Evolutionary conservation across 2,888 invertebrate species (phyloP).

Genomic region (Eumerus sabulonum): DNA sequence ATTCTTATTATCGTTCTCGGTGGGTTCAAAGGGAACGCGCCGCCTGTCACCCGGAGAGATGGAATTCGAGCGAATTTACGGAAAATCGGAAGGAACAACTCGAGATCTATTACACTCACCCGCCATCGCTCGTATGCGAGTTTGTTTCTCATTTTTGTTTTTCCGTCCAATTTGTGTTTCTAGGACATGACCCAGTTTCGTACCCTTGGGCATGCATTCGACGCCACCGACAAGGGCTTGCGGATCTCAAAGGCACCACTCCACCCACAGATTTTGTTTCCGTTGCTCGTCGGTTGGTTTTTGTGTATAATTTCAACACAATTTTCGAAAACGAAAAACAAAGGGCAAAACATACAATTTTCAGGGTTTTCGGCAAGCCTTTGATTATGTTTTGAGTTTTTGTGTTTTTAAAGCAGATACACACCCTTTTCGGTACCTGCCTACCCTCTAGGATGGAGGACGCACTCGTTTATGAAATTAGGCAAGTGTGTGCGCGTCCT

Average conservation of each 20-base stretch:
- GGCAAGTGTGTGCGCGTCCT: slow-evolving; percentile 34
- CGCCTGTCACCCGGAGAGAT: no score
- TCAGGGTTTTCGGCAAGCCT: slow-evolving; percentile 23
- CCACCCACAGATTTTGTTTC: background rate
- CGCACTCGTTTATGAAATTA: no score
- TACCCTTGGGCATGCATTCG: slow-evolving; percentile 56
- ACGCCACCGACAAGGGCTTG: slow-evolving; percentile 32
- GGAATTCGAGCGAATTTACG: background rate
- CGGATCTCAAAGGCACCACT: slow-evolving; percentile 23
- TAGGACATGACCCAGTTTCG: slow-evolving; percentile 62
- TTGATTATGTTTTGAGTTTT: background rate
- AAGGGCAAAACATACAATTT: slow-evolving; percentile 7
- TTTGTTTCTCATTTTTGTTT: background rate
- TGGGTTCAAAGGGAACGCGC: slow-evolving; percentile 9
- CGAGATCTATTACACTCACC: slow-evolving; percentile 19
- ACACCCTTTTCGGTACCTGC: no score
- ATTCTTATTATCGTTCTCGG: slow-evolving; percentile 18
- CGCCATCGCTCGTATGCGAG: background rate
- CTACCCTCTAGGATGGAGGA: no score
- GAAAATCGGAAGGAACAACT: slow-evolving; percentile 21
- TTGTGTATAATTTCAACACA: slow-evolving; percentile 17
- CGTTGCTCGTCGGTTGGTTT: no score
- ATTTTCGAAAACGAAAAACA: slow-evolving; percentile 29
- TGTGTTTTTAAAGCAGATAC: background rate
- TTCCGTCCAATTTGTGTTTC: slow-evolving; percentile 45